Evolutionary conservation across 1,140 invertebrate genomes (phyloP), one percentile per base, ranked within the genome.

Genomic region (Heliconius himera): DNA sequence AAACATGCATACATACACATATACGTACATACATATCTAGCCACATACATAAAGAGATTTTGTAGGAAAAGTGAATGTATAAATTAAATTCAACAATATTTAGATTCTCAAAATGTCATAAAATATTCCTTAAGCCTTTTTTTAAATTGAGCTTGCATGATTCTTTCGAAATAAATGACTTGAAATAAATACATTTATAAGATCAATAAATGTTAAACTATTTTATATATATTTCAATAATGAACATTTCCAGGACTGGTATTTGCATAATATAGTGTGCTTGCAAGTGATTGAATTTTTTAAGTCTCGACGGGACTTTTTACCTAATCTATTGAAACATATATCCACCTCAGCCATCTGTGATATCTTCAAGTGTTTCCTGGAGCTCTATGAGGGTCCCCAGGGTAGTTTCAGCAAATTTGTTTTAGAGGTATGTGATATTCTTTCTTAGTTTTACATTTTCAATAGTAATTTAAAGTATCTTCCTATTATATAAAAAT

Each of bases 311-410:
- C 96, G 97, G 82, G 97, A 97, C 91, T 99, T 99, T 96, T 96
- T 99, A 89, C 96, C 97, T 83, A 96, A 97, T 87, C 95, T 99
- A 84, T 95, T 99, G 82, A 96, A 97, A 86, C 98, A 99, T 95
- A 96, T 99, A 85, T 97, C 98, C 85, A 99, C 98, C 49, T 99
- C 98, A 22, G 98, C 99, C 82, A 98, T 99, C 86, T 99, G 99
- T 96, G 98, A 99, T 96, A 96, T 99, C 79, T 96, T 99, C 83
- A 96, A 98, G 82, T 97, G 98, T 93, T 96, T 99, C 88, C 98
- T 98, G 70, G 96, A 97, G 92, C 96, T 99, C 60, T 29, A 66
- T 70, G 86, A 88, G 46, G 88, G 91, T 66, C 86, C 88, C 26
- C 60, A 66, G 26, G 60, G 60, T 22, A 66, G 60, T 3, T 93